A percentile compares a stretch with the other conserved stretches of the same genome.
phyloP scores from a whole-genome alignment of 2,797 vertebrate species.

The Chaetodon trifasciatus region DNA sequence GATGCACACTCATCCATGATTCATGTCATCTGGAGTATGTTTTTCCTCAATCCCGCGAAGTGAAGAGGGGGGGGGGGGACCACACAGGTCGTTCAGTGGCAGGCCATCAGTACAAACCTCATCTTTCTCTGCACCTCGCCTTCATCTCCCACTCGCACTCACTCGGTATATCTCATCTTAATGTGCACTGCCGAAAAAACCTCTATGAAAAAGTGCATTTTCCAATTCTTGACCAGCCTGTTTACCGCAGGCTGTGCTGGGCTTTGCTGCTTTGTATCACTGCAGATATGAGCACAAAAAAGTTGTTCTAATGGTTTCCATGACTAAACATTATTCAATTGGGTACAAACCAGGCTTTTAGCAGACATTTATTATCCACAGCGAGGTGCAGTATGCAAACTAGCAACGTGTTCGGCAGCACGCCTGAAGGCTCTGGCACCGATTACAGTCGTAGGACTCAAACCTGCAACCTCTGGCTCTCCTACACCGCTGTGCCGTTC shows the following conservation, averaged over 20 bases:
- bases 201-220: constrained; percentile 29
- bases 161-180: constrained; percentile 41
- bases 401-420: neutral
- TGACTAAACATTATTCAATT: constrained; percentile 32
- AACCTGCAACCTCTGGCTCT: constrained; percentile 11
- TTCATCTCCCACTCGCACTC: constrained; percentile 21
- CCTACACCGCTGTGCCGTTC: neutral
- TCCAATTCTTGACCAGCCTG: constrained; percentile 13
- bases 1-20: constrained; percentile 54
- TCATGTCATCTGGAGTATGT: constrained; percentile 53
- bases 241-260: constrained; percentile 14
- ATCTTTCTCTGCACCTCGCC: constrained; percentile 13
- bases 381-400: neutral
- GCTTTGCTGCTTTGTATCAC: neutral
- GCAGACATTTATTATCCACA: neutral
- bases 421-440: neutral
- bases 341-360: constrained; percentile 2
- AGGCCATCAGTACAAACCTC: constrained; percentile 35
- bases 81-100: constrained; percentile 25
- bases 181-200: neutral
- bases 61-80: constrained; percentile 7
- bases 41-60: constrained; percentile 29
- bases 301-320: constrained; percentile 6
- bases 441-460: neutral
- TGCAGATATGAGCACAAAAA: constrained; percentile 8